Conservation (phyloP, 1,140 invertebrate species). For the Rhynchophorus ferrugineus region DNA sequence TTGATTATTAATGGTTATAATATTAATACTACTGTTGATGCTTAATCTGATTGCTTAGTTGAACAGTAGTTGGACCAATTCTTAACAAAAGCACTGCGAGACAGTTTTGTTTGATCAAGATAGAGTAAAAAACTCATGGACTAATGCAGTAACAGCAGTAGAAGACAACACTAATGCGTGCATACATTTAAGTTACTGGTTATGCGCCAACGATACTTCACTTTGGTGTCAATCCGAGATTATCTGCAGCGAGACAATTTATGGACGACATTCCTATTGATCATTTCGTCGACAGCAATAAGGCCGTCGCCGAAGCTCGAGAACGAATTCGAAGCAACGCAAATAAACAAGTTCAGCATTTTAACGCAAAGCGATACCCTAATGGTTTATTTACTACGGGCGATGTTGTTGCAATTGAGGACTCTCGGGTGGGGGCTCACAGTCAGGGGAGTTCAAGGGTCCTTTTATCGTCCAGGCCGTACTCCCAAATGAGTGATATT, state of each 20-base stretch:
- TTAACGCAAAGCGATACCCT: neutral
- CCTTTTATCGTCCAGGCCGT: slow-evolving; percentile 17
- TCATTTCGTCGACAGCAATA: slow-evolving; percentile 13
- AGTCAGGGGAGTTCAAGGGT: slow-evolving; percentile 15
- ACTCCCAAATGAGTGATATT: slow-evolving; percentile 20
- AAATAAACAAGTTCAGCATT: slow-evolving; percentile 4
- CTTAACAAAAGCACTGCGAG: too few species aligned
- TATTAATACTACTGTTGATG: too few species aligned
- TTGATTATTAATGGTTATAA: too few species aligned
- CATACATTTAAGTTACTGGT: slow-evolving; percentile 8
- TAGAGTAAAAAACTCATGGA: slow-evolving; percentile 13
- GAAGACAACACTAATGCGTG: slow-evolving; percentile 8
- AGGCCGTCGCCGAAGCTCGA: slow-evolving; percentile 10
- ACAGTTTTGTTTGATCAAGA: too few species aligned
- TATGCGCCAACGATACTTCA: slow-evolving; percentile 8
- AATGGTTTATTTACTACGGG: slow-evolving; percentile 3
- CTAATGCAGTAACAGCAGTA: slow-evolving; percentile 1
- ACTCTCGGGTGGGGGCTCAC: slow-evolving; percentile 25
- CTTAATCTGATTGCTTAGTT: too few species aligned
- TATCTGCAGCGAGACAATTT: slow-evolving; percentile 9
- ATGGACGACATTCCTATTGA: slow-evolving; percentile 11
- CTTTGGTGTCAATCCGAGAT: slow-evolving; percentile 9
- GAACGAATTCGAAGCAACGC: neutral
- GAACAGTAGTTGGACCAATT: too few species aligned
- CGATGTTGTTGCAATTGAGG: slow-evolving; percentile 18